Evolutionary conservation across 2,888 invertebrate genomes (phyloP).

Genomic region (Luffia ferchaultella): DNA sequence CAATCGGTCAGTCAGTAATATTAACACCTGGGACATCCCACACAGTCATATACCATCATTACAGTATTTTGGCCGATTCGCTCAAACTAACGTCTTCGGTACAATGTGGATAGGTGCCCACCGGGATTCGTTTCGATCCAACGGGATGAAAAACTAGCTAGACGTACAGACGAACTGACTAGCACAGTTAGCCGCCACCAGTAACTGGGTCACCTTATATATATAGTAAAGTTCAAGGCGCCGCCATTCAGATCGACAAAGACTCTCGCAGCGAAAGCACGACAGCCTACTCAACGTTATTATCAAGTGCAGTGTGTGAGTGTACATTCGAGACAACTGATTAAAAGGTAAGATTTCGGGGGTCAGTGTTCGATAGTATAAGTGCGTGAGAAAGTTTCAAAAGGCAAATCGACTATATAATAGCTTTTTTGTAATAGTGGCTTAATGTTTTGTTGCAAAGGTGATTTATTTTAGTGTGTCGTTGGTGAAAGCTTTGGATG

Average conservation of each 20-base stretch:
- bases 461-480: no score
- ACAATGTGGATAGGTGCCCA: no score
- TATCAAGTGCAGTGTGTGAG: not conserved
- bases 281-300: slow-evolving; percentile 12
- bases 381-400: not conserved
- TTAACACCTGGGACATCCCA: no score
- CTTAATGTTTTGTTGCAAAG: no score
- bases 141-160: slow-evolving; percentile 47
- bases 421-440: no score
- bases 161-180: slow-evolving; percentile 39
- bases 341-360: not conserved
- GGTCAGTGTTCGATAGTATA: not conserved
- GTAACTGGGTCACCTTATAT: slow-evolving; percentile 84
- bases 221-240: slow-evolving; percentile 86
- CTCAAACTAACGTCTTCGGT: no score
- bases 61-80: no score
- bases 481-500: no score
- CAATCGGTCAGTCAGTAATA: no score
- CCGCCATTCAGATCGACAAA: slow-evolving; percentile 67
- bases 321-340: not conserved
- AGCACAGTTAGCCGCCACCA: slow-evolving; percentile 50
- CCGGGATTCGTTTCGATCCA: slow-evolving; percentile 18
- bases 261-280: slow-evolving; percentile 52
- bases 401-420: no score
- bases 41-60: no score